Base-by-base conservation (phyloP, 1,140 invertebrate genomes). In the Euura saliciscinereae region DNA sequence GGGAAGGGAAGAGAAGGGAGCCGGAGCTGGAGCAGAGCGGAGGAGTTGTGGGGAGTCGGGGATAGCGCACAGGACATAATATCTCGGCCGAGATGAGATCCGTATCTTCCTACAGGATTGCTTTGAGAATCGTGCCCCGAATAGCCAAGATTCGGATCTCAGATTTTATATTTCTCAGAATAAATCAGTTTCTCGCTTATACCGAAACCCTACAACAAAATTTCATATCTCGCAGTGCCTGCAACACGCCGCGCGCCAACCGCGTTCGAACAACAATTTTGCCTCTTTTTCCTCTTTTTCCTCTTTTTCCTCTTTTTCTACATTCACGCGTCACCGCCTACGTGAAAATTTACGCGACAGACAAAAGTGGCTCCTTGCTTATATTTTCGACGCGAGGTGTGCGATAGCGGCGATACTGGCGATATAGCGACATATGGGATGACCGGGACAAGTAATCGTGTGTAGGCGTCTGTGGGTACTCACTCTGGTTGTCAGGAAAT, bases 401-500 rank as follows among this genome's bases (percentile, higher is more conserved):
- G 51, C 51, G 10, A 28, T 28, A 28, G 28, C 28, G 28, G 28
- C 28, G 28, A 28, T 28, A n/a, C n/a, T n/a, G n/a, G n/a, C n/a
- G n/a, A n/a, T n/a, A n/a, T n/a, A 28, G 28, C 28, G 28, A 28
- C 28, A 1, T 28, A 28, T 28, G 28, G 13, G 51, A 1, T 2
- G 51, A 2, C 8, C 3, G 51, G 51, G 6, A n/a, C 8, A 3
- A 59, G 13, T 59, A 59, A 59, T 59, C 51, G 51, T 59, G 51
- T 59, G 51, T 59, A 59, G 51, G 13, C 51, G 51, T 28, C 28
- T 28, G 51, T 59, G 2, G 51, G 51, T 59, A 59, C 51, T 59
- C 51, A 59, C 51, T 59, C 51, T 59, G 51, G 51, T 59, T 59
- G 51, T 59, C 51, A 59, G 51, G 51, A 59, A 59, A 59, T 59